These are phyloP conservation scores for Ptilodon capucinus DNA, from an alignment of 2,888 invertebrate genomes.

Conservation along the genomic window DNA sequence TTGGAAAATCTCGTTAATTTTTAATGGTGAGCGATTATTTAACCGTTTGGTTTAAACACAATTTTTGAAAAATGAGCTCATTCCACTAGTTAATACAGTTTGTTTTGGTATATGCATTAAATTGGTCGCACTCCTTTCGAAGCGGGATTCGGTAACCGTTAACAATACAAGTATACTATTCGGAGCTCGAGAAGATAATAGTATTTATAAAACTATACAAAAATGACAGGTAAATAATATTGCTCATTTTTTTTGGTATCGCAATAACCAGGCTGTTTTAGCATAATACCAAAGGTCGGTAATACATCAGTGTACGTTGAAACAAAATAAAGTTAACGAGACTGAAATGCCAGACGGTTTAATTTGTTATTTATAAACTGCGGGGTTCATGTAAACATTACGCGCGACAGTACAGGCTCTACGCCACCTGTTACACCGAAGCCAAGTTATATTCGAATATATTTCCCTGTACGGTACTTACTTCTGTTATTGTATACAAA, in stretches of 20 bases:
- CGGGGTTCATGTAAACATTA: constrained; percentile 6
- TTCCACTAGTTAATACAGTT: no score
- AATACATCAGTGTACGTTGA: background rate
- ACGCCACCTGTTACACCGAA: constrained; percentile 12
- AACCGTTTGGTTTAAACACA: background rate
- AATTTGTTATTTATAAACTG: constrained; percentile 17
- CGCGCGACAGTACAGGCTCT: constrained; percentile 11
- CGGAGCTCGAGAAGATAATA: no score
- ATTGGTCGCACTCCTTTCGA: no score
- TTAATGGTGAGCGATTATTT: background rate
- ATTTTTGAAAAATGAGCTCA: background rate
- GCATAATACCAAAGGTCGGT: background rate
- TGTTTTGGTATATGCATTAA: no score
- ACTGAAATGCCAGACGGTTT: constrained; percentile 22
- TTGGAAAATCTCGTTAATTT: constrained; percentile 24
- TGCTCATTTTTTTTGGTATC: no score
- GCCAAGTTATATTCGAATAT: background rate
- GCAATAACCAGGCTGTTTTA: no score
- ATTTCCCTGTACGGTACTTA: no score
- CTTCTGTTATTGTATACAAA: no score
- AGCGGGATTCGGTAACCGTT: no score
- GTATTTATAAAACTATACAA: no score
- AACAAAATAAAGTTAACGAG: constrained; percentile 26
- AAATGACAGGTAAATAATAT: no score
- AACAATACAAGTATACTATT: no score